Conservation (phyloP, 2,888 invertebrate species). For the Lasioglossum lativentre region DNA sequence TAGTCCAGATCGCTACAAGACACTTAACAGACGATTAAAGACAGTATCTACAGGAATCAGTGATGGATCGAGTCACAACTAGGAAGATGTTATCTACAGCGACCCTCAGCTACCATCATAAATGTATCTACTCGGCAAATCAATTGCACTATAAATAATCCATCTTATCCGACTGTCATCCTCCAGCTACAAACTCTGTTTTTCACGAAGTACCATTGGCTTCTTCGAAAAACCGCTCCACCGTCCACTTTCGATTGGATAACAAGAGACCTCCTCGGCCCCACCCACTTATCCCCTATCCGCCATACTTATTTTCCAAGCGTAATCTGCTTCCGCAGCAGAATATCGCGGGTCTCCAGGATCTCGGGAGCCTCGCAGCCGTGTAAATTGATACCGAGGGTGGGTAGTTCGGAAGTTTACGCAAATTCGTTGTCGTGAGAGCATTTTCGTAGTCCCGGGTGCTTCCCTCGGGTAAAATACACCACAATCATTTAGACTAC, state of each 20-base stretch:
- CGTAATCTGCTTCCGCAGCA: slow-evolving; percentile 49
- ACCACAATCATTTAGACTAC: slow-evolving; percentile 54
- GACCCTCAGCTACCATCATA: neutral
- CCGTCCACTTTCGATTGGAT: neutral
- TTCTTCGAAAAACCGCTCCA: neutral
- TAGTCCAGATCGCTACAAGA: neutral
- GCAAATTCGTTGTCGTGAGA: slow-evolving; percentile 50
- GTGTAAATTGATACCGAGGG: slow-evolving; percentile 62
- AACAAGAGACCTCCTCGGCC: slow-evolving; percentile 34
- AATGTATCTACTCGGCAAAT: neutral
- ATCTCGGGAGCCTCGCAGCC: slow-evolving; percentile 1
- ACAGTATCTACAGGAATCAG: neutral
- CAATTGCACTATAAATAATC: slow-evolving; percentile 1
- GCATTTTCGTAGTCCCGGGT: slow-evolving; percentile 26
- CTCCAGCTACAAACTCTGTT: neutral
- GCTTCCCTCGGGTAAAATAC: slow-evolving; percentile 24
- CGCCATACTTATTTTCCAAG: slow-evolving; percentile 33
- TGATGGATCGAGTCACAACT: neutral
- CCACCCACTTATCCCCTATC: slow-evolving; percentile 38
- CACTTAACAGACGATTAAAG: neutral
- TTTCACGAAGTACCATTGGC: neutral
- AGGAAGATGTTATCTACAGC: neutral
- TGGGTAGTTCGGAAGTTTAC: slow-evolving; percentile 48
- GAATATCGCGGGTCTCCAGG: slow-evolving; percentile 16
- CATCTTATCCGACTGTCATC: neutral